Conservation (phyloP, 2,888 invertebrate genomes). For the Drosophila algonquin region DNA sequence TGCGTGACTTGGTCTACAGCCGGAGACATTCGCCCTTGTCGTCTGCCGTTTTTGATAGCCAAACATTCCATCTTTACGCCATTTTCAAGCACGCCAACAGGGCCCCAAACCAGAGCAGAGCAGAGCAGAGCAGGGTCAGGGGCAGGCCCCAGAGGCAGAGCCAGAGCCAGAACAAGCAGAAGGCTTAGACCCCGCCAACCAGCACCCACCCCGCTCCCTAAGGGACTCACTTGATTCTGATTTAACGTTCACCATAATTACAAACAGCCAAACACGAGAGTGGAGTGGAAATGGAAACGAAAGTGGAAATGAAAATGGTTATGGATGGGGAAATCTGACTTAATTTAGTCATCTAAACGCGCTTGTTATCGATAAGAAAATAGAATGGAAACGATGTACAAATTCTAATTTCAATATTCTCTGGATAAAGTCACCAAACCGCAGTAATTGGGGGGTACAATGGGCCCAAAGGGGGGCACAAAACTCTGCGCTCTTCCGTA, state of each 20-base stretch:
- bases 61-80: conserved; percentile 58
- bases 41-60: conserved; percentile 57
- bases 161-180: conserved; percentile 26
- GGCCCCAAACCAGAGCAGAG: conserved; percentile 1
- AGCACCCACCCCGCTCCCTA: conserved; percentile 17
- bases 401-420: conserved; percentile 5
- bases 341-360: conserved; percentile 72
- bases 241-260: conserved; percentile 62
- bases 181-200: conserved; percentile 15
- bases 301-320: background rate
- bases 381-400: conserved; percentile 13
- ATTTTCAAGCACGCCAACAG: conserved; percentile 43
- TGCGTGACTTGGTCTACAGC: conserved; percentile 60
- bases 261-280: conserved; percentile 39
- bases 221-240: conserved; percentile 51
- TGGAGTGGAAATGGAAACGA: conserved; percentile 11
- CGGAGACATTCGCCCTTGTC: conserved; percentile 19
- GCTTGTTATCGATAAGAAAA: conserved; percentile 58
- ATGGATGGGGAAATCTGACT: conserved; percentile 24
- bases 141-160: conserved; percentile 2
- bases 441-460: no score
- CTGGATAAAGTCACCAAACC: conserved; percentile 7
- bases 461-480: background rate
- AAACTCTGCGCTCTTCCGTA: no score
- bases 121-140: background rate